Evolutionary conservation across 2,113 vertebrate species (phyloP), one percentile per base, ranked within the genome.

Genomic region (Platycercus adscitus): DNA sequence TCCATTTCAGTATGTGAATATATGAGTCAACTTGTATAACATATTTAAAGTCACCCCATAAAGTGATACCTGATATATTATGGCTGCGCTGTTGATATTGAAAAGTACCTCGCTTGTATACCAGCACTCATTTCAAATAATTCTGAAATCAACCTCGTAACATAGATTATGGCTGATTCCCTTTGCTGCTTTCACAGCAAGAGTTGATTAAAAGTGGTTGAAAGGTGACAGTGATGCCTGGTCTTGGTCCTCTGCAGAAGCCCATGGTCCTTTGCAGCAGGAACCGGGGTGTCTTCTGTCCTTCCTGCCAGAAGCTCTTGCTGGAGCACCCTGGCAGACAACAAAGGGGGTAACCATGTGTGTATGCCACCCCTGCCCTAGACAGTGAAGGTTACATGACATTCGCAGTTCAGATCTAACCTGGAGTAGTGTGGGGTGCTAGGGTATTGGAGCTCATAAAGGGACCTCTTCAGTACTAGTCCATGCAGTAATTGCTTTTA

Each of bases 291-390:
- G 17, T 58, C 23, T 64, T 8, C 35, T 39, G 26, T 64, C 39
- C 18, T 83, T 25, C 39, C 44, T 5, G 1, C 17, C 49, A 81
- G 72, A 44, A 83, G n/a, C n/a, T 91, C 53, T 77, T 44, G 39
- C 31, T 55, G 39, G 33, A 33, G 8, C 31, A 35, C 53, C 10
- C 52, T 43, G 24, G 18, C n/a, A 69, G 49, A 46, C 24, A 46
- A 10, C 6, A 2, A 13, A 12, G 6, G 44, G 24, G 29, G 43
- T 73, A 8, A 17, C 0, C 0, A 6, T 16, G 28, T 31, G 0
- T 44, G 7, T 44, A 37, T 49, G 46, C 24, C 53, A 44, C 21
- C 64, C 25, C 47, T 89, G 31, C 43, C 49, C 6, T 55, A 12
- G 43, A 8, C 52, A 43, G 29, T 6, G 33, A 50, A 29, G 10